These are phyloP conservation scores for Pelecanoides urinatrix DNA, from an alignment of 2,113 vertebrate genomes.

Conservation along the genomic window DNA sequence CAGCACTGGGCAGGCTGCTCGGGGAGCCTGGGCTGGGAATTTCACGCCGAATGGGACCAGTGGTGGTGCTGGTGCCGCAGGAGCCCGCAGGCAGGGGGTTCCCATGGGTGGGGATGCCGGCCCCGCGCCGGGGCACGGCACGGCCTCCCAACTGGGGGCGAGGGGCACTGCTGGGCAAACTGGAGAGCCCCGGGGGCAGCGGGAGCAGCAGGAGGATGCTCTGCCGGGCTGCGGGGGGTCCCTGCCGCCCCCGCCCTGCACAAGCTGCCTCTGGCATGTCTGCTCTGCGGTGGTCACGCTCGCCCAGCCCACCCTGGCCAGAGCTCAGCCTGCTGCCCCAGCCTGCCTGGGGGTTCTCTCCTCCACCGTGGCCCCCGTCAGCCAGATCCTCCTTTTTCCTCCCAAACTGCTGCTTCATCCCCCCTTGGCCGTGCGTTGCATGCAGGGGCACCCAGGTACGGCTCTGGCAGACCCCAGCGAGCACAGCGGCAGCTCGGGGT, in stretches of 20 bases:
- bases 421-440: background rate
- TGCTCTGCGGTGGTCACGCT: background rate
- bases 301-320: background rate
- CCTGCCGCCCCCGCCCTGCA: background rate
- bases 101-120: no score
- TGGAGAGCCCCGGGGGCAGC: rapidly evolving
- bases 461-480: background rate
- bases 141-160: rapidly evolving
- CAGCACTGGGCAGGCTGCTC: background rate
- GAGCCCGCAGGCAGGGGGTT: rapidly evolving
- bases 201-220: background rate
- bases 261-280: background rate
- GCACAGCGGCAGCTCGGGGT: background rate
- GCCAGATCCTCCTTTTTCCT: background rate
- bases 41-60: rapidly evolving
- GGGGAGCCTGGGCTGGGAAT: background rate
- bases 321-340: background rate
- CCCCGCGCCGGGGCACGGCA: rapidly evolving
- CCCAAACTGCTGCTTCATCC: background rate
- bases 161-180: background rate
- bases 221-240: background rate
- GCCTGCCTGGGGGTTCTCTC: background rate
- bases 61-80: background rate
- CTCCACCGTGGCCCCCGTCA: background rate
- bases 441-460: background rate